Conservation (phyloP, 2,888 invertebrate genomes). For the Digitonthophagus gazella region DNA sequence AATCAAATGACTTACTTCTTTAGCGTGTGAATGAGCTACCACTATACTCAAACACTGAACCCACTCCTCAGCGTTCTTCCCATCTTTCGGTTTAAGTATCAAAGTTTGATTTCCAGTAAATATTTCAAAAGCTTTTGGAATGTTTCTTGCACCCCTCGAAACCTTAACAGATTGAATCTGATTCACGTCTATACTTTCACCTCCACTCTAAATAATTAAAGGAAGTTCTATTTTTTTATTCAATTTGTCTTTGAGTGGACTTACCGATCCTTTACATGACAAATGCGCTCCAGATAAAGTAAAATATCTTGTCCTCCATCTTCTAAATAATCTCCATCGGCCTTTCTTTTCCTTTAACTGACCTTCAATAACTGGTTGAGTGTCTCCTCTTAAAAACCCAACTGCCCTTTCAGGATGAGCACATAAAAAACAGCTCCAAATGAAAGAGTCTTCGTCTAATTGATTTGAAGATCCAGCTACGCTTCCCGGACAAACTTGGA, state of each 20-base stretch:
- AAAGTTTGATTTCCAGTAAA: conserved; percentile 91
- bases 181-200: conserved; percentile 84
- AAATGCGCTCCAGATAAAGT: conserved; percentile 90
- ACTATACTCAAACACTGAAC: conserved; percentile 92
- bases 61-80: conserved; percentile 94
- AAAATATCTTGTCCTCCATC: conserved; percentile 93
- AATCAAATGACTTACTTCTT: too few species aligned
- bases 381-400: conserved; percentile 75
- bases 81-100: conserved; percentile 91
- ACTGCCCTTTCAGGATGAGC: conserved; percentile 88
- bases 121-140: conserved; percentile 95
- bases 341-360: conserved; percentile 90
- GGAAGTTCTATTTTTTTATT: not conserved
- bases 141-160: conserved; percentile 84
- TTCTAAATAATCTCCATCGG: conserved; percentile 83
- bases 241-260: conserved; percentile 44
- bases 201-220: conserved; percentile 65
- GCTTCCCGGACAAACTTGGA: conserved; percentile 70
- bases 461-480: conserved; percentile 51
- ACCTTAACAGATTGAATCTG: conserved; percentile 95
- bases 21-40: conserved; percentile 80
- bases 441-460: conserved; percentile 56
- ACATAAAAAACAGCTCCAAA: conserved; percentile 93
- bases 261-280: conserved; percentile 80
- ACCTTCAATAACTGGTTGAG: conserved; percentile 86